Evolutionary conservation across 2,888 invertebrate genomes (phyloP), one percentile per base, ranked within the genome.

Genomic region (Hartigia nigra): DNA sequence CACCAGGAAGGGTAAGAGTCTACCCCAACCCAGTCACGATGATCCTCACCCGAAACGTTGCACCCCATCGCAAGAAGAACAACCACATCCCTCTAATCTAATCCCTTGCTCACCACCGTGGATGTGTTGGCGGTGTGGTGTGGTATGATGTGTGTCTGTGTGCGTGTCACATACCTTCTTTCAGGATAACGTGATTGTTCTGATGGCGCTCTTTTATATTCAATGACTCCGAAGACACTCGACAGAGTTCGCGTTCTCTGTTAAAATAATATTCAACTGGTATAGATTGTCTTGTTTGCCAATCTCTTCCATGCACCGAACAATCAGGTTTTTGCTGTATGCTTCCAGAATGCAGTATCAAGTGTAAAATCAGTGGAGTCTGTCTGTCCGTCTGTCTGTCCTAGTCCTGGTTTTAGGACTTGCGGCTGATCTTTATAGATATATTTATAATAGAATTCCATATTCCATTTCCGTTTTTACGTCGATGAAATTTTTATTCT

Each of bases 101-200:
- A 88, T 88, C 88, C 55, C 88, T 89, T 87, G 88, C 89, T 91
- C 90, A 91, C 89, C 89, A 91, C 90, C 87, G 91, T 91, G 91
- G 91, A 91, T 91, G 91, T 91, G 91, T 91, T 91, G 91, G 91
- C 91, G 91, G 91, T 91, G 91, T 91, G 91, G 91, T 91, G 91
- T 91, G 89, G 88, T 90, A 89, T 90, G 89, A 79, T 74, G 78
- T 76, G 74, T 78, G 78, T 78, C 36, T 77, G 76, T 79, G 78
- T 76, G 76, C 76, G 78, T 78, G 74, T 77, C n/a, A 72, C 34
- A 3, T 72, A 72, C 72, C 34, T 72, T 72, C 34, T 72, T 72
- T 34, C 72, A 72, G 72, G 72, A 82, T 79, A 85, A 88, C 86
- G 69, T 85, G 87, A 87, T 87, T 86, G 86, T 86, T 87, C 84